Evolutionary conservation across 2,888 invertebrate genomes (phyloP).

Genomic region (Eretmocerus hayati): DNA sequence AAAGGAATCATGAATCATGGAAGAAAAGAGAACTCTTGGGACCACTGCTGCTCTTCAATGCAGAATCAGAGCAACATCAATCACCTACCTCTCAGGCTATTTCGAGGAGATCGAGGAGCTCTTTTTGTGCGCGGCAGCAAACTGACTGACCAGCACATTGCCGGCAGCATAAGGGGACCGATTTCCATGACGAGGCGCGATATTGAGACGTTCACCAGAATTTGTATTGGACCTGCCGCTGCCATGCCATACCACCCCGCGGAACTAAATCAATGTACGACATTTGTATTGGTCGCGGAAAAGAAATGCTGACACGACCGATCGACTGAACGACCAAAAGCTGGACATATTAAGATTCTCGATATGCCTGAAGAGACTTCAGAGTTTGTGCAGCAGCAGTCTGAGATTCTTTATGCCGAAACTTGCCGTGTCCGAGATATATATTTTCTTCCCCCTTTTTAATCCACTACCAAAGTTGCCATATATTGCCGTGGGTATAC

Average conservation of each 20-base stretch:
- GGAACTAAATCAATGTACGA: slow-evolving; percentile 42
- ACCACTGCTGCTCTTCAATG: too few species aligned
- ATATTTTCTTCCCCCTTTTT: too few species aligned
- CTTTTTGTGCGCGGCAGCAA: neutral
- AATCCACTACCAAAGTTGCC: too few species aligned
- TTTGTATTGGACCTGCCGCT: slow-evolving; percentile 4
- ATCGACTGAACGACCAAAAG: slow-evolving; percentile 27
- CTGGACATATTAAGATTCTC: slow-evolving; percentile 44
- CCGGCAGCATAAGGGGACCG: slow-evolving; percentile 1
- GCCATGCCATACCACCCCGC: too few species aligned
- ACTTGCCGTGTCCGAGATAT: too few species aligned
- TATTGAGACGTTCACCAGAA: slow-evolving; percentile 25
- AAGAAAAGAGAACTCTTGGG: too few species aligned
- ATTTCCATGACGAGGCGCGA: slow-evolving; percentile 23
- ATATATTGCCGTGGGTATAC: too few species aligned
- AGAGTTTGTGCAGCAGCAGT: too few species aligned
- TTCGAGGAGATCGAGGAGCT: slow-evolving; percentile 5
- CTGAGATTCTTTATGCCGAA: too few species aligned
- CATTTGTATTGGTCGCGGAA: slow-evolving; percentile 40
- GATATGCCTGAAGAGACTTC: too few species aligned
- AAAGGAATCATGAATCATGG: too few species aligned
- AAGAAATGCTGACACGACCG: slow-evolving; percentile 40
- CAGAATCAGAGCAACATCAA: slow-evolving; percentile 15
- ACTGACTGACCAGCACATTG: neutral
- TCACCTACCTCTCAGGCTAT: slow-evolving; percentile 19